Evolutionary conservation across 2,888 invertebrate genomes (phyloP), one percentile per base, ranked within the genome.

Genomic region (Periphyllus acericola): DNA sequence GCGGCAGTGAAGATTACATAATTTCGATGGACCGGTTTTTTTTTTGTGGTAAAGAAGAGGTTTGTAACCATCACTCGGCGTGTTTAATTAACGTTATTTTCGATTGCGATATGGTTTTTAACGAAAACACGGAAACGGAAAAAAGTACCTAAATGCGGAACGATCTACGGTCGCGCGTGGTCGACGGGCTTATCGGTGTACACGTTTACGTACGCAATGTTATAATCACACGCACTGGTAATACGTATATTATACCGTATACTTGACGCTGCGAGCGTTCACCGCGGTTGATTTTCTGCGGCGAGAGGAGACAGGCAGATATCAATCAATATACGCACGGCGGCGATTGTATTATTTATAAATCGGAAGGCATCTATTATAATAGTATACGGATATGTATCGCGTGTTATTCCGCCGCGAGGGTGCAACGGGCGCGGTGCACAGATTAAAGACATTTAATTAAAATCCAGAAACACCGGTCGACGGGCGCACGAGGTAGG

Each of bases 401-500:
- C 60, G 21, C 60, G 21, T 60, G 25, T 21, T 21, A 19, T 46
- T 46, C 9, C 9, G 60, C 36, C 1, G 60, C 21, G 25, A 72
- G 52, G 71, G 32, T 34, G 75, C n/a, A 6, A 17, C 6, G 55
- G 36, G 11, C 36, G 34, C 60, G 6, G n/a, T 14, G 66, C n/a
- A n/a, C n/a, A 81, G 68, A 46, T 71, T 46, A 71, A n/a, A n/a
- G n/a, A 71, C 68, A 32, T 82, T 71, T 82, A 71, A 81, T 81
- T 71, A 71, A 82, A 82, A 82, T 82, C 71, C 32, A 52, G 82
- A 71, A 82, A 82, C 60, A 83, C 74, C 74, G 74, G 83, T 83
- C 75, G 74, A 60, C 60, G 14, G 34, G 4, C 34, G 11, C 74
- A 32, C 25, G 36, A 34, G 74, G 21, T 21, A 34, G 29, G 25